Evolutionary conservation across 2,113 vertebrate genomes (phyloP).

Genomic region (Gasterosteus aculeatus): DNA sequence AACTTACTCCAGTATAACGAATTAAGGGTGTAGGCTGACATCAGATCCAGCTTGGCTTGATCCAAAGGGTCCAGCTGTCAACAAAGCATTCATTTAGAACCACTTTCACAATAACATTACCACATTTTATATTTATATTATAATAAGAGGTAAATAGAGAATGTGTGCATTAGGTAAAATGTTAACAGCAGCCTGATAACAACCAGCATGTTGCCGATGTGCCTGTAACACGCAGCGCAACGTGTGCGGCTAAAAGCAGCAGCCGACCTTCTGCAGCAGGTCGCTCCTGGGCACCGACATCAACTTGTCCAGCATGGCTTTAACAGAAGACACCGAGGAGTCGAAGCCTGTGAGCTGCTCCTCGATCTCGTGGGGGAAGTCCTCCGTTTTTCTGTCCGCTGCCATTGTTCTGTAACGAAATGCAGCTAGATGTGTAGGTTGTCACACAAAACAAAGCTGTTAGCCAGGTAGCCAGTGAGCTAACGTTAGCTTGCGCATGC

Average conservation of each 20-base stretch:
- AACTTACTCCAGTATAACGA: constrained; percentile 98
- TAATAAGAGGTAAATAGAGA: background rate
- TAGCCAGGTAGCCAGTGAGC: background rate
- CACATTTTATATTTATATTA: too few species aligned
- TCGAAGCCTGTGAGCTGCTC: constrained; percentile 89
- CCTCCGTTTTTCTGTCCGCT: constrained; percentile 78
- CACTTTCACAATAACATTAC: background rate
- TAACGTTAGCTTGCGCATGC: background rate
- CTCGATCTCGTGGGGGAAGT: constrained; percentile 93
- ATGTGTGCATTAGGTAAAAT: too few species aligned
- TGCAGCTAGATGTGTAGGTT: background rate
- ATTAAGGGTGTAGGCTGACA: constrained; percentile 93
- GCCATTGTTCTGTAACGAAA: constrained; percentile 67
- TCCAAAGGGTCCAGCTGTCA: constrained; percentile 92
- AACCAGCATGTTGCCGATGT: background rate
- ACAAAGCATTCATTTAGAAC: constrained; percentile 1
- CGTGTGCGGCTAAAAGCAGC: too few species aligned
- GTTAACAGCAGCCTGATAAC: too few species aligned
- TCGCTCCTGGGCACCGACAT: constrained; percentile 89
- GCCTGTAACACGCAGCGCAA: too few species aligned
- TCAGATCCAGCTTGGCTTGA: constrained; percentile 95
- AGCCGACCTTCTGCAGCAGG: constrained; percentile 84
- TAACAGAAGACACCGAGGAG: constrained; percentile 85
- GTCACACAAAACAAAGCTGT: too few species aligned
- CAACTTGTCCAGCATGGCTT: constrained; percentile 88